Conservation (phyloP, 35 echinoderm and acorn worm species). For the Ophioderma brevispina region DNA sequence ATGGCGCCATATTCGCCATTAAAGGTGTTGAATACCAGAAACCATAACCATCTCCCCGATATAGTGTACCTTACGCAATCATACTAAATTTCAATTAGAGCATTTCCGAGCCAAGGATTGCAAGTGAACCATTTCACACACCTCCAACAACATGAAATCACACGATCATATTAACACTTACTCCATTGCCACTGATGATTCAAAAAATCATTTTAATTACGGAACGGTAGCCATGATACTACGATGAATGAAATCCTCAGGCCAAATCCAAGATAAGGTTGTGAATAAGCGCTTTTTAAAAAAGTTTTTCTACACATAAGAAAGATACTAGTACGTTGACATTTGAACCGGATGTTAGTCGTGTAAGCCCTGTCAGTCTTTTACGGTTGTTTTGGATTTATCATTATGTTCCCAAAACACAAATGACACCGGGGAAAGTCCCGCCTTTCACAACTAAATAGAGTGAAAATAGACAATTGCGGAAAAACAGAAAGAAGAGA, state of each 20-base stretch:
- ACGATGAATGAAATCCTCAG: neutral
- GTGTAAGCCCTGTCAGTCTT: neutral
- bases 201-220: neutral
- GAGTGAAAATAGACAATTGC: neutral
- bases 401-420: neutral
- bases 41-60: too few relatives aligned
- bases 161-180: slow-evolving; percentile 1
- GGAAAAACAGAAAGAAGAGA: too few relatives aligned
- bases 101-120: too few relatives aligned
- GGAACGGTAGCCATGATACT: neutral
- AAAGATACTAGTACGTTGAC: neutral
- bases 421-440: neutral
- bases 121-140: too few relatives aligned
- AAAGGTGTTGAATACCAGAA: too few relatives aligned
- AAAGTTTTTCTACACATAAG: too few relatives aligned
- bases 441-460: neutral
- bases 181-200: neutral
- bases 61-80: too few relatives aligned
- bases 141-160: too few relatives aligned
- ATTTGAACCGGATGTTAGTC: neutral
- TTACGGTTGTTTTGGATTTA: neutral
- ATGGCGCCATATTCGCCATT: too few relatives aligned
- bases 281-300: too few relatives aligned
- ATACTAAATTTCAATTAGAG: too few relatives aligned
- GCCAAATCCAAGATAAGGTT: too few relatives aligned